Conservation (phyloP, 2,888 invertebrate genomes). For the Lumbricus terrestris region DNA sequence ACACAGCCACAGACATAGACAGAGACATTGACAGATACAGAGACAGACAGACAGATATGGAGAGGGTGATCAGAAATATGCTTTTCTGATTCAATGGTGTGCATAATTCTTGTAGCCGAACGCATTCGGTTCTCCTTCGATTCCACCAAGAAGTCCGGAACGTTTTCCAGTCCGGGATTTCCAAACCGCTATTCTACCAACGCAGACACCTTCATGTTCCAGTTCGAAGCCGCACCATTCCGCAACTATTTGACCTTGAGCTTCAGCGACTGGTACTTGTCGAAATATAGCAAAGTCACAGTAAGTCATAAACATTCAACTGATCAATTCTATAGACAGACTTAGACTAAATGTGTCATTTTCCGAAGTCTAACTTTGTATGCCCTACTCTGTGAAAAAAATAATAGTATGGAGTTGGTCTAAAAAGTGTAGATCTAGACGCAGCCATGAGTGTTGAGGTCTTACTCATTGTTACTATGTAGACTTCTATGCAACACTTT, state of each 20-base stretch:
- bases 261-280: background rate
- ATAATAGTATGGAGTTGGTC: too few species aligned
- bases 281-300: background rate
- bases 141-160: background rate
- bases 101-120: background rate
- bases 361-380: too few species aligned
- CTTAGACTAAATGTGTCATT: too few species aligned
- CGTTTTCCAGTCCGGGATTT: background rate
- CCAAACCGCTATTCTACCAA: background rate
- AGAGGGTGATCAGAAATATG: too few species aligned
- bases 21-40: too few species aligned
- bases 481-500: too few species aligned
- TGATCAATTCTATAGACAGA: background rate
- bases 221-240: background rate
- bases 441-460: too few species aligned
- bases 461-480: too few species aligned
- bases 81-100: background rate
- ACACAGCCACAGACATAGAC: too few species aligned
- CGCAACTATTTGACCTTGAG: background rate
- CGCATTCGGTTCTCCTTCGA: background rate
- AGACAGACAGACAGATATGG: too few species aligned
- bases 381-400: too few species aligned
- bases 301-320: background rate
- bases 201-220: background rate
- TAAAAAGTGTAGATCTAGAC: too few species aligned